A percentile compares a stretch with the other conserved stretches of the same genome.
Evolutionary conservation across 2,113 vertebrate genomes (phyloP).

Genomic region (Etia nguti): DNA sequence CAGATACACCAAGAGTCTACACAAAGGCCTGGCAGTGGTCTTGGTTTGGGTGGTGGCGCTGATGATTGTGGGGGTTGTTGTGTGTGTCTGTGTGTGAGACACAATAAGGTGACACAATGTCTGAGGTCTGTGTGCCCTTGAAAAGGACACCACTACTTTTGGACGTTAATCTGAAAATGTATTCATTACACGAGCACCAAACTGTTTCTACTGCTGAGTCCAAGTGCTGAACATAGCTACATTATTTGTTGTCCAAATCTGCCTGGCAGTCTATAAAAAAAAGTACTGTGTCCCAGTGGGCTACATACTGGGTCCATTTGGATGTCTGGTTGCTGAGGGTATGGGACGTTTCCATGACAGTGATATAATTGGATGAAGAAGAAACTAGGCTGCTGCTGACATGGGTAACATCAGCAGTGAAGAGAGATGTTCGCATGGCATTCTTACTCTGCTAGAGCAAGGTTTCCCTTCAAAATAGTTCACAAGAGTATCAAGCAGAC

Average conservation of each 20-base stretch:
- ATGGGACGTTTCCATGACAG: background rate
- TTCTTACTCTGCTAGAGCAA: conserved; percentile 6
- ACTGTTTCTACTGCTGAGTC: background rate
- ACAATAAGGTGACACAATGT: background rate
- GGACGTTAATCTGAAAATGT: background rate
- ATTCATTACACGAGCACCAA: background rate
- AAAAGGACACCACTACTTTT: background rate
- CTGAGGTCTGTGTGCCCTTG: background rate
- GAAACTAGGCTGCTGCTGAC: background rate
- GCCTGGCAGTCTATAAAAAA: background rate
- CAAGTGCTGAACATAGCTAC: background rate
- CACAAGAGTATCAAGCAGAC: background rate
- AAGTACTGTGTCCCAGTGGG: background rate
- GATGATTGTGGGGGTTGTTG: background rate
- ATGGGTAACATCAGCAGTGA: background rate
- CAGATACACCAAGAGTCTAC: background rate
- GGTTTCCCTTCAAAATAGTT: background rate
- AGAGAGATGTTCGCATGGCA: background rate
- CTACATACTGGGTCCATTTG: conserved; percentile 3
- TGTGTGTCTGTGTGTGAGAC: background rate
- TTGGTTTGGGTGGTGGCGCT: background rate
- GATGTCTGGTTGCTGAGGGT: conserved; percentile 5
- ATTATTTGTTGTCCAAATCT: background rate
- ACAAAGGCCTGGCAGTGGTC: background rate
- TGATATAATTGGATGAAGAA: conserved; percentile 10